Evolutionary conservation across 2,797 vertebrate genomes (phyloP), one percentile per base, ranked within the genome.

Genomic region (Gila robusta): DNA sequence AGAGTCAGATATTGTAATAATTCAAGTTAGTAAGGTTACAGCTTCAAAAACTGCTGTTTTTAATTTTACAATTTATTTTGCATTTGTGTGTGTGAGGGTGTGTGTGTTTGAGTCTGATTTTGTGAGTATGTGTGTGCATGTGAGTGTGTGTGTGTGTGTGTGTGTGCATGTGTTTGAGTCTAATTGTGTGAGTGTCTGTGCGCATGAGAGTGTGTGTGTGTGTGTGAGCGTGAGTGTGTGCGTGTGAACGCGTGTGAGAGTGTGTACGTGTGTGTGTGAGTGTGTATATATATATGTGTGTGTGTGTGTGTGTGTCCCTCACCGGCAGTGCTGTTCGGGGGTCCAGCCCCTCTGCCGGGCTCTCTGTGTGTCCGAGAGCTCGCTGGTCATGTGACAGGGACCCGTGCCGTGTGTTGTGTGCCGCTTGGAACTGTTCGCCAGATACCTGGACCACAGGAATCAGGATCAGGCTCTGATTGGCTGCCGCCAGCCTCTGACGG

Each of bases 341-440:
- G 95, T 97, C 98, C 98, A 99, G 93, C 90, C 93, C 96, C 98
- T 96, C 96, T 97, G 96, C 92, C 98, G 96, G 95, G 97, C 96
- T 95, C 95, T 95, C 97, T 97, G 94, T 96, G 94, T 94, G 97
- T 97, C 94, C 96, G 96, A 96, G 95, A 98, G 96, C 96, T 99
- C 98, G 91, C 95, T 95, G 92, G 93, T 93, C 94, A 94, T 93
- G 94, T 97, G 96, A 94, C 97, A 95, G 94, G 95, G 97, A 96
- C 94, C 97, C 90, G 94, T 94, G 91, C 96, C 97, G 92, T 96
- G 95, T 96, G 98, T 97, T 94, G 98, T 99, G 96, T 99, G 98
- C 92, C 98, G 97, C 96, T 99, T 99, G 95, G 97, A 97, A 96
- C 98, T 97, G 97, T 98, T 99, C 96, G 98, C 97, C 98, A 99